These are phyloP conservation scores for Cydia fagiglandana DNA, from an alignment of 1,140 invertebrate genomes.

Conservation along the genomic window DNA sequence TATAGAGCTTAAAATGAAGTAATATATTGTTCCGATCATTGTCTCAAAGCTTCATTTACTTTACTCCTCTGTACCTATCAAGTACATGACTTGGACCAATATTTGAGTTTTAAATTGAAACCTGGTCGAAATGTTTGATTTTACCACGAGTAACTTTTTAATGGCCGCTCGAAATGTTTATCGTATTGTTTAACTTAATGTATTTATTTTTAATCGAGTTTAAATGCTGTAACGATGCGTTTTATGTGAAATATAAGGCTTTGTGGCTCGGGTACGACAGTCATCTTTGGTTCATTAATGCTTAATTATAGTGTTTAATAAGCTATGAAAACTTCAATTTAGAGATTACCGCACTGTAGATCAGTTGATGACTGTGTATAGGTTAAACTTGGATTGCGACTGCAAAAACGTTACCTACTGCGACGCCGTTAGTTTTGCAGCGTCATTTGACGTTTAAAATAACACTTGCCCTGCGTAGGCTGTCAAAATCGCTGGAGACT, in stretches of 20 bases:
- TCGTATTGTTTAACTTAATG: constrained; percentile 63
- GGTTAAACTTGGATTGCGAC: no score
- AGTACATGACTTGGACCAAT: background rate
- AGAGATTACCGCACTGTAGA: background rate
- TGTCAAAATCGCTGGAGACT: no score
- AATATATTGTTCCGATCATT: no score
- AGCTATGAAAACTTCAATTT: background rate
- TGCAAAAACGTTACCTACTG: no score
- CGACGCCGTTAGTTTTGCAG: no score
- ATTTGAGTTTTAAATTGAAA: constrained; percentile 22
- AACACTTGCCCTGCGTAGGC: no score
- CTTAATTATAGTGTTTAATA: background rate
- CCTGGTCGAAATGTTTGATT: constrained; percentile 30
- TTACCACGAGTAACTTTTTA: constrained; percentile 26
- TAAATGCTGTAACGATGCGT: constrained; percentile 28
- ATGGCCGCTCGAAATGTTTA: constrained; percentile 26
- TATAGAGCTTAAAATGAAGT: no score
- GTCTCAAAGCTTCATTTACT: background rate
- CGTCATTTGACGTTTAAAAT: no score
- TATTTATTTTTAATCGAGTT: constrained; percentile 39
- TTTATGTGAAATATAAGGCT: constrained; percentile 14
- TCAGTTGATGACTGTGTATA: background rate
- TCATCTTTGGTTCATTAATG: background rate
- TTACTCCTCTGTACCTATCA: background rate
- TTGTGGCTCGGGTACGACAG: background rate